Evolutionary conservation across 2,888 invertebrate genomes (phyloP), one percentile per base, ranked within the genome.

Genomic region (Lasioglossum oenotherae): DNA sequence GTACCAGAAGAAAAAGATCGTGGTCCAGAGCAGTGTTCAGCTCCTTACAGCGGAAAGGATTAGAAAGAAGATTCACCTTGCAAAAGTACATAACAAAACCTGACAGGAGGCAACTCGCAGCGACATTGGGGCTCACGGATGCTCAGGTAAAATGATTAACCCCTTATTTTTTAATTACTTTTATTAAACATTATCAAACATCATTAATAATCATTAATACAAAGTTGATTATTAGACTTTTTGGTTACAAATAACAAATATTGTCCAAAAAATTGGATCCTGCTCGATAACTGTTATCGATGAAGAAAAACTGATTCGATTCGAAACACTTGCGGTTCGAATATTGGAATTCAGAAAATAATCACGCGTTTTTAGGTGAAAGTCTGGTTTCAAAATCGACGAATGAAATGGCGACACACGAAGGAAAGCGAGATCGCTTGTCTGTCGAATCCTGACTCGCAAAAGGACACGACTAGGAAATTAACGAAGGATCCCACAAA

Each of bases 11-110:
- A 83, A 99, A 99, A 94, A 96, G 99, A 44, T 98, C 99, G 0
- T 99, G 99, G 99, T 99, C 99, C 0, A 96, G 99, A 77, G 99
- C 99, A 0, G 99, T 99, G 0, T 99, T 99, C 95, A 99, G 98
- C 93, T 98, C 98, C 94, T 96, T 99, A 4, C 99, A 99, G 94
- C 95, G 99, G n/a, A 99, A 99, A 94, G 99, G 99, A 0, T 95
- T 99, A 80, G 99, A 99, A 95, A 97, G 98, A 90, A 96, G 99
- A 91, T 99, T 99, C 95, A 98, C 98, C 93, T 97, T 99, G 89
- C 99, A 99, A 95, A 99, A 99, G 95, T 99, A 99, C 94, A 99
- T 99, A 87, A 99, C 99, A 0, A 99, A 99, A 94, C 99, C 99
- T 0, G 99, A 99, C 93, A 96, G 99, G 93, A 96, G 99, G 91